Conservation (phyloP, 2,113 vertebrate genomes). For the Bagarius yarrelli region DNA sequence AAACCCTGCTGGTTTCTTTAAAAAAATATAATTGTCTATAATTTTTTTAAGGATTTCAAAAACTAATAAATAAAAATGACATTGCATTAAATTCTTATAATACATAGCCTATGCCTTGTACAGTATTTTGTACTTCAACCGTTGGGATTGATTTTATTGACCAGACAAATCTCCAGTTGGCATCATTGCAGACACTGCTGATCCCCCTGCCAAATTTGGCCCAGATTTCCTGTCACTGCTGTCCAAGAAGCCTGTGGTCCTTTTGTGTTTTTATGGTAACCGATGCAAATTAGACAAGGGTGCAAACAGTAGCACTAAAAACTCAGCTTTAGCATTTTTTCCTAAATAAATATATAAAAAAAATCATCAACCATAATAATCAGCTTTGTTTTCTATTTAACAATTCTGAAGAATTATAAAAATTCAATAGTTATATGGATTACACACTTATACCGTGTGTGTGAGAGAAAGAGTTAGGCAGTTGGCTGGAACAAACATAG, state of each 20-base stretch:
- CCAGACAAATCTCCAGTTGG: conserved; percentile 35
- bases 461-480: neutral
- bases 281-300: conserved; percentile 60
- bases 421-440: neutral
- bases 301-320: conserved; percentile 44
- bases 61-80: too few species aligned
- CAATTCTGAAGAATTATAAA: neutral
- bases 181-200: conserved; percentile 39
- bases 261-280: conserved; percentile 57
- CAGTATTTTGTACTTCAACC: conserved; percentile 16
- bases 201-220: conserved; percentile 45
- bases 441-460: neutral
- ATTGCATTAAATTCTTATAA: neutral
- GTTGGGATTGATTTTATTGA: conserved; percentile 28
- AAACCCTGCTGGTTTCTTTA: neutral
- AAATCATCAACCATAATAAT: conserved; percentile 41
- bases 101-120: neutral
- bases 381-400: conserved; percentile 26
- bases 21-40: neutral
- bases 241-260: conserved; percentile 41
- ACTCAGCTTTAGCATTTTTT: conserved; percentile 21
- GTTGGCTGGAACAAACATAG: conserved; percentile 27
- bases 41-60: too few species aligned
- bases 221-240: conserved; percentile 39
- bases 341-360: conserved; percentile 49